Evolutionary conservation across 1,140 invertebrate genomes (phyloP), one percentile per base, ranked within the genome.

Genomic region (Aradophagus sp.): DNA sequence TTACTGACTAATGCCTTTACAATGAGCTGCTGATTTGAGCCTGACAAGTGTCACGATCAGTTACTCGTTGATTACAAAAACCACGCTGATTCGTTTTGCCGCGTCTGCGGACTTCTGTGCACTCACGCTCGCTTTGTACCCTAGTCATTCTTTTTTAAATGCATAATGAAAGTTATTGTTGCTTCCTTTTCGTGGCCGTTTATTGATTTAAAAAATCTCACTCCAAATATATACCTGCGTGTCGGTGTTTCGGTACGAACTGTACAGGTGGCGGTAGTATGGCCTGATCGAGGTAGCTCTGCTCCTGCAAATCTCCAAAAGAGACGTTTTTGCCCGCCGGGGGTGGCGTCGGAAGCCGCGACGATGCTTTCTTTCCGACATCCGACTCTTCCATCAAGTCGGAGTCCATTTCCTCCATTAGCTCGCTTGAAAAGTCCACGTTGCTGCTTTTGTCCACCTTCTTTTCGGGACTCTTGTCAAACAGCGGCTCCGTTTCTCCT

Each of bases 301-400:
- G 79, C 35, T 81, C 80, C 50, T 81, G 77, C 12, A 58, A 52
- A 58, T 86, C 83, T 15, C 84, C 82, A 31, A 87, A 87, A 7
- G 84, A 86, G 12, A 87, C 85, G 32, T 86, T 86, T 35, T 86
- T 86, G 0, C 77, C 19, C 12, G 75, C 59, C 1, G 83, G 78
- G 1, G 84, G 80, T 10, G 83, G 82, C 1, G 85, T 87, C 10
- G 84, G 82, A 3, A 86, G 73, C 10, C 77, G 74, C 4, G 80
- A 72, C 15, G 73, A 23, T 77, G 76, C 12, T 14, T 63, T 73
- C 27, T 73, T 78, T 20, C 81, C 69, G 8, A 81, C 72, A 12
- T 82, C 77, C 0, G 76, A 77, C 16, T 82, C 79, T 27, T 79
- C 78, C 14, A 82, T 53, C 1, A 80, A 48, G 12, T 78, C 52